Evolutionary conservation across 2,888 invertebrate species (phyloP).

Genomic region (Nasonovia ribisnigri): DNA sequence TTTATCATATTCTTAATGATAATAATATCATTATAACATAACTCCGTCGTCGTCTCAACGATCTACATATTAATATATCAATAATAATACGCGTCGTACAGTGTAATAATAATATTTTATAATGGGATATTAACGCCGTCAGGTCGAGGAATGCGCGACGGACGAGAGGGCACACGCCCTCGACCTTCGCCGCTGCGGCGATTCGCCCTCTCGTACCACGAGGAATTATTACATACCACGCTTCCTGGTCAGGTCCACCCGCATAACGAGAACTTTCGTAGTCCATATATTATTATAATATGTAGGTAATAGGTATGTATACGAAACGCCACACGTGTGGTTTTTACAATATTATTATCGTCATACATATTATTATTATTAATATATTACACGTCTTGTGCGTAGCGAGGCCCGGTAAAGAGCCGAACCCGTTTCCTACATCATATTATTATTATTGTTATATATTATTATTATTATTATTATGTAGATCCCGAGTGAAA

Average conservation of each 20-base stretch:
- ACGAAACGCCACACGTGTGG: not conserved
- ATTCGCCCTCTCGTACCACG: no score
- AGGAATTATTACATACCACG: not conserved
- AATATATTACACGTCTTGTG: not conserved
- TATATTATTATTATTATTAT: not conserved
- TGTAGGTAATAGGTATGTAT: not conserved
- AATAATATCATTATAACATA: not conserved
- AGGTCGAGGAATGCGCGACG: not conserved
- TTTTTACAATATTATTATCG: not conserved
- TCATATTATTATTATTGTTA: not conserved
- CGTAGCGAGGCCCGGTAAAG: not conserved
- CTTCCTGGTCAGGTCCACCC: not conserved
- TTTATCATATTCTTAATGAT: not conserved
- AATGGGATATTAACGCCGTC: not conserved
- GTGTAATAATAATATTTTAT: not conserved
- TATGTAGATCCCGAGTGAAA: not conserved
- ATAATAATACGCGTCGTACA: no score
- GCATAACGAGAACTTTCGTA: not conserved
- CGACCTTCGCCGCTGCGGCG: not conserved
- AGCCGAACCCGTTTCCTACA: not conserved
- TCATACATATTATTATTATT: not conserved
- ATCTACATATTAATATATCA: not conserved
- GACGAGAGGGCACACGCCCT: conserved; percentile 2
- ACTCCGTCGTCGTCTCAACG: not conserved
- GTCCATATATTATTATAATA: no score